Evolutionary conservation across 1,140 invertebrate species (phyloP), one percentile per base, ranked within the genome.

Genomic region (Tetragonula clypearis): DNA sequence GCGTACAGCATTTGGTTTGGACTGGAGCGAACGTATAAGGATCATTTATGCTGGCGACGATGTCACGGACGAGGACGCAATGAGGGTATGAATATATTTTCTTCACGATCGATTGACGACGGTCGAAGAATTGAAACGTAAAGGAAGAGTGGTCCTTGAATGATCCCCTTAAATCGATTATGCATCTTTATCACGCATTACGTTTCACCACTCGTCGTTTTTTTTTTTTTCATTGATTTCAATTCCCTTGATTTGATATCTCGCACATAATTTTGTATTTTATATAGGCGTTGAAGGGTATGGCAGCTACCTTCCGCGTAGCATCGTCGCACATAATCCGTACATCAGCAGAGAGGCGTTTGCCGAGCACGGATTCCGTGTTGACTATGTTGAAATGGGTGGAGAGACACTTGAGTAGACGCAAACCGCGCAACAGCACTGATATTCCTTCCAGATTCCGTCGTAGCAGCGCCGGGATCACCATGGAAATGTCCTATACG

Each of bases 31-130:
- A 93, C 96, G 98, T 73, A 98, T 98, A 81, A 96, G 98, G 86
- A 98, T 98, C 88, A 98, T 99, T 90, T 98, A 98, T 90, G 98
- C 97, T 77, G 98, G 98, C 85, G 98, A 99, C 94, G 98, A 98
- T 95, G 96, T 96, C 21, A 98, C 98, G 0, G 98, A 99, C 93
- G 98, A 99, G 94, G 98, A 98, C 93, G 98, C 98, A 49, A 98
- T 99, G 97, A 95, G 96, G 96, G 98, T 98, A 86, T 75, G 74
- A 74, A 79, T 30, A 30, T 30, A 30, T n/a, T 49, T 56, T 6
- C 15, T 55, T n/a, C 3, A 72, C 26, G 19, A 65, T 2, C 17
- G 2, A 58, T 21, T 30, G 41, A 30, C 30, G 30, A 30, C 30
- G 30, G 4, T 41, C 41, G 41, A 41, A 41, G 41, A 41, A 41